Evolutionary conservation across 1,140 invertebrate genomes (phyloP).

Genomic region (Cryptotermes secundus): DNA sequence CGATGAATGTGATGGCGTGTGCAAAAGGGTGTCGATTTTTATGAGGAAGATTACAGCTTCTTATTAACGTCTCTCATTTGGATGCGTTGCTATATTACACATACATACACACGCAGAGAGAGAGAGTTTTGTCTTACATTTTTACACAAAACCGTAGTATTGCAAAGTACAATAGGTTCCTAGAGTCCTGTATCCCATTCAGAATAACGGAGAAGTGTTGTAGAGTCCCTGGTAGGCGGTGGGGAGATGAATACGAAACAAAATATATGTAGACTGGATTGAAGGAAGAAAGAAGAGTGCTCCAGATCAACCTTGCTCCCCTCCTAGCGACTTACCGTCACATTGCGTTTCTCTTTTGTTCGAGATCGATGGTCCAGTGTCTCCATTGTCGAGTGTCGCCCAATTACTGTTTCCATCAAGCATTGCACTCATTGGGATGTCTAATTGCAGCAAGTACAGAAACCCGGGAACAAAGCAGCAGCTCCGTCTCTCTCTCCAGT

Average conservation of each 20-base stretch:
- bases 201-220: slow-evolving; percentile 2
- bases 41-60: not conserved
- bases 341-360: not conserved
- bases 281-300: slow-evolving; percentile 1
- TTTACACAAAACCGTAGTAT: not conserved
- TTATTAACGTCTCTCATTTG: not conserved
- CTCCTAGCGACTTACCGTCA: not conserved
- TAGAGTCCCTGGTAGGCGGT: not conserved
- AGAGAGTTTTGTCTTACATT: not conserved
- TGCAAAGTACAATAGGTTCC: slow-evolving; percentile 2
- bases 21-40: not conserved
- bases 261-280: slow-evolving; percentile 10
- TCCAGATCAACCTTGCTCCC: not conserved
- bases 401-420: slow-evolving; percentile 12
- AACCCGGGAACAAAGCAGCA: not conserved
- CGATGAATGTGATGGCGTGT: not conserved
- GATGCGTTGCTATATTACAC: not conserved
- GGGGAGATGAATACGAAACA: slow-evolving; percentile 4
- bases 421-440: not conserved
- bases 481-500: not conserved
- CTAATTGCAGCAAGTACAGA: not conserved
- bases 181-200: not conserved
- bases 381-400: slow-evolving; percentile 16
- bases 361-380: slow-evolving; percentile 1
- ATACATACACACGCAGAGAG: not conserved